These are phyloP conservation scores for Shinisaurus crocodilurus DNA, from an alignment of 2,113 vertebrate genomes.

Conservation along the genomic window DNA sequence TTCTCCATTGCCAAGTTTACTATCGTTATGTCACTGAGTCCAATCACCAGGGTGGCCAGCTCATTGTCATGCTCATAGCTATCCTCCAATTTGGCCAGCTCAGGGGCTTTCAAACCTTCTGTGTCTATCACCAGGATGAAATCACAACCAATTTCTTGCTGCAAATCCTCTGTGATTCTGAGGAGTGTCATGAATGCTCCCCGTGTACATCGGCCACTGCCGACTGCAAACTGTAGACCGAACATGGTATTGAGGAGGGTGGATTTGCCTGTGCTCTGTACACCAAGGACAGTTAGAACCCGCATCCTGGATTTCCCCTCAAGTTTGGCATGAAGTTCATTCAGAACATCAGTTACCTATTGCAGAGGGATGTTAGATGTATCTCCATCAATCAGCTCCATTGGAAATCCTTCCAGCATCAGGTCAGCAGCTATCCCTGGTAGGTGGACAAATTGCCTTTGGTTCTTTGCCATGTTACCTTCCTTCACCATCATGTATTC, in stretches of 20 bases:
- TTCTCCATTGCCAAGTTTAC: conserved; percentile 80
- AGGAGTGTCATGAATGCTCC: conserved; percentile 80
- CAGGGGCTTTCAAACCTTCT: conserved; percentile 60
- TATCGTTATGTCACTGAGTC: conserved; percentile 79
- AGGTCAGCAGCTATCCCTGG: conserved; percentile 24
- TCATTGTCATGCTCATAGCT: conserved; percentile 82
- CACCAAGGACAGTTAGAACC: conserved; percentile 21
- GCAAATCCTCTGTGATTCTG: conserved; percentile 73
- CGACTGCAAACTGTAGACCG: conserved; percentile 73
- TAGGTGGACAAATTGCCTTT: conserved; percentile 8
- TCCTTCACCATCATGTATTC: neutral
- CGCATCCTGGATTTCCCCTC: neutral
- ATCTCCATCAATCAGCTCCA: conserved; percentile 39
- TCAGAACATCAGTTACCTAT: conserved; percentile 25
- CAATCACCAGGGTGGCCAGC: conserved; percentile 80
- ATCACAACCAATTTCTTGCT: conserved; percentile 79
- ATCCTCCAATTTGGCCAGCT: conserved; percentile 60
- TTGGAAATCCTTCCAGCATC: conserved; percentile 33
- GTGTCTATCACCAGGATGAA: conserved; percentile 82
- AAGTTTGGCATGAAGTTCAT: neutral
- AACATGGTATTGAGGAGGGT: conserved; percentile 40
- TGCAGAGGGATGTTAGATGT: conserved; percentile 31
- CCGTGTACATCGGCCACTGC: conserved; percentile 66
- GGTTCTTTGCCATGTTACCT: neutral
- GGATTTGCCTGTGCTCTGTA: conserved; percentile 40